Base-by-base conservation (phyloP, 2,113 vertebrate species). In the Gadus chalcogrammus region DNA sequence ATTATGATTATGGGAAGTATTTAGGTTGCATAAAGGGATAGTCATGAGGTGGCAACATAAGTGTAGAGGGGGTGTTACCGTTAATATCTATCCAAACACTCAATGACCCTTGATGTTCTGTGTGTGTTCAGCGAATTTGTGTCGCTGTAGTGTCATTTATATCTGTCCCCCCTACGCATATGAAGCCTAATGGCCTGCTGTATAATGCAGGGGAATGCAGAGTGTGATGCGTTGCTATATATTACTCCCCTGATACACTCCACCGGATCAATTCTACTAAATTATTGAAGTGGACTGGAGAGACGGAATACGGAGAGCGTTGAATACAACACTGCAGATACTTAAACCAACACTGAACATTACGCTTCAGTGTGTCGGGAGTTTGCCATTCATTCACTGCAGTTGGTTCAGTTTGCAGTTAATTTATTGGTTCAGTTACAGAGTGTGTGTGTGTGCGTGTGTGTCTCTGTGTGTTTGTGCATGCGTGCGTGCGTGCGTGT, bases 161-260 rank as follows among this genome's bases (percentile, higher is more conserved):
- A 63, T 55, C 15, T 63, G 63, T 72, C 42, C 42, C 42, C 42
- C 42, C 42, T 13, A 48, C 12, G 42, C 42, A 15, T 56, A 17
- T n/a, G 18, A 5, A 48, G 15, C 18, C 22, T 63, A 2, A 22
- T 61, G 22, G 31, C 6, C 35, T 22, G 18, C 53, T 70, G 22
- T 62, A 24, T 70, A 52, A 70, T 62, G 61, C 68, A 70, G 59
- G 3, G 35, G 12, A 22, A 61, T 70, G 35, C 20, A 24, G 16
- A 4, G 38, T 12, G 15, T 53, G 38, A 48, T 15, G 55, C n/a
- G 55, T 58, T 58, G n/a, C 24, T 24, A 2, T 58, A 16, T 58
- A n/a, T 5, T 69, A n/a, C 42, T 15, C 1, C 7, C 8, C 18
- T 38, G n/a, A 48, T 20, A 18, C 35, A 70, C 38, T 70, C 13